Conservation (phyloP, 1,140 invertebrate species). For the Anoplophora glabripennis region DNA sequence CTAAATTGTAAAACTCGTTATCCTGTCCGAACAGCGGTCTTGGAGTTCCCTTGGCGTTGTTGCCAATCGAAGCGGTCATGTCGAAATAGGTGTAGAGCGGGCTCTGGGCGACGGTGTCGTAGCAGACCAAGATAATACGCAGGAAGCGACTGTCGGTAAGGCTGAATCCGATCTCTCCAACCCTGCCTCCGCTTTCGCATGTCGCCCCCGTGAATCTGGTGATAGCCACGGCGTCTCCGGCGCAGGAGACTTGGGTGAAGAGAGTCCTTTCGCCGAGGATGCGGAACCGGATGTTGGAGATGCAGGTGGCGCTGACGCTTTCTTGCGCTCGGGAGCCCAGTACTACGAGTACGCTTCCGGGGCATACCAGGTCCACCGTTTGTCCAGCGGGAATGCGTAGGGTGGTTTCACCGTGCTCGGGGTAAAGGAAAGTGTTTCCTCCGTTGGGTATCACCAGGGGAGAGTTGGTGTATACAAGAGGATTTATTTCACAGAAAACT, state of each 20-base stretch:
- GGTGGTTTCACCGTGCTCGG: constrained; percentile 12
- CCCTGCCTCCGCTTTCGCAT: constrained; percentile 44
- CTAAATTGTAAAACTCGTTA: constrained; percentile 39
- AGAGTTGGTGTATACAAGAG: constrained; percentile 1
- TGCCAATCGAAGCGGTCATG: constrained; percentile 37
- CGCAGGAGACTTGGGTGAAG: constrained; percentile 12
- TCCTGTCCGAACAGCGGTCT: constrained; percentile 39
- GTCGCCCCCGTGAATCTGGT: constrained; percentile 21
- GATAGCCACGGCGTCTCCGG: not conserved
- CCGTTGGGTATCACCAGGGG: constrained; percentile 21
- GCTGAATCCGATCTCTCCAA: constrained; percentile 44
- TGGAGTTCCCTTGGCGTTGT: constrained; percentile 39
- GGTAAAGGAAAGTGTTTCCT: constrained; percentile 23
- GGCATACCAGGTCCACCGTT: constrained; percentile 29
- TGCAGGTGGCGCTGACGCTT: constrained; percentile 3
- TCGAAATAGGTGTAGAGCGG: constrained; percentile 36
- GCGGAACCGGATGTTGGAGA: constrained; percentile 1
- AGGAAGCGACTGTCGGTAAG: constrained; percentile 29
- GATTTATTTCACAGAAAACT: constrained; percentile 19
- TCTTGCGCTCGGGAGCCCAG: constrained; percentile 37
- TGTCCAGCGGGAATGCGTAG: constrained; percentile 16
- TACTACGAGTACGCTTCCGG: constrained; percentile 38
- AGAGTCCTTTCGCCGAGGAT: not conserved
- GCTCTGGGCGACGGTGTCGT: constrained; percentile 29
- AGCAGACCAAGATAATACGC: constrained; percentile 37